Base-by-base conservation (phyloP, 2,888 invertebrate genomes). In the Erannis defoliaria region DNA sequence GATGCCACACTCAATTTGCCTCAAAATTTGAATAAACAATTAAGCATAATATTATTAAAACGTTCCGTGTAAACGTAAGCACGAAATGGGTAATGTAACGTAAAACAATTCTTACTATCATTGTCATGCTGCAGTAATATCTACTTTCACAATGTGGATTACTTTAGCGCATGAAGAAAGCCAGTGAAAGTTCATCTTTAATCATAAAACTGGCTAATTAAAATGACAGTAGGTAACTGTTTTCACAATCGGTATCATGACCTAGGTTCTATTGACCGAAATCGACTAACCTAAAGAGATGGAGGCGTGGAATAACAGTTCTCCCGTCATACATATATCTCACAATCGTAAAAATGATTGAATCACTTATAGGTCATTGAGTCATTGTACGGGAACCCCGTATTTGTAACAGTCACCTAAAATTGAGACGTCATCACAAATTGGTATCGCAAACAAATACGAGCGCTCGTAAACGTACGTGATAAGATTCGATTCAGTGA, bases 311-410 rank as follows among this genome's bases (percentile, higher is more conserved):
- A 76, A 67, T 81, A 82, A 82, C 81, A 81, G 85, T 81, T 68
- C 51, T 71, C 63, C 18, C 55, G 53, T 68, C 70, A 74, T 76
- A 76, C 77, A 66, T 68, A 70, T 74, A 78, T 80, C 73, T 74
- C 71, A 73, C 73, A 77, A 79, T 71, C 75, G 85, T 83, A 84
- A 85, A 83, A 79, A 70, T 87, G 72, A 21, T 48, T 89, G 90
- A 91, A 77, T 90, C 89, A 90, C 78, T 86, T 87, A 86, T 84
- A 88, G 88, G 85, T 85, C 89, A 86, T 79, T 82, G 86, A 88
- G 85, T 85, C 89, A 86, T 79, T 82, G 86, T 89, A 86, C 84
- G 85, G 77, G 74, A 78, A 76, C 75, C 72, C 75, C 77, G 73
- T 73, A 70, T 73, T 72, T 78, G 87, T 89, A 88, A 89, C 90